Evolutionary conservation across 2,797 vertebrate species (phyloP).

Genomic region (Rhodeus uyekii): DNA sequence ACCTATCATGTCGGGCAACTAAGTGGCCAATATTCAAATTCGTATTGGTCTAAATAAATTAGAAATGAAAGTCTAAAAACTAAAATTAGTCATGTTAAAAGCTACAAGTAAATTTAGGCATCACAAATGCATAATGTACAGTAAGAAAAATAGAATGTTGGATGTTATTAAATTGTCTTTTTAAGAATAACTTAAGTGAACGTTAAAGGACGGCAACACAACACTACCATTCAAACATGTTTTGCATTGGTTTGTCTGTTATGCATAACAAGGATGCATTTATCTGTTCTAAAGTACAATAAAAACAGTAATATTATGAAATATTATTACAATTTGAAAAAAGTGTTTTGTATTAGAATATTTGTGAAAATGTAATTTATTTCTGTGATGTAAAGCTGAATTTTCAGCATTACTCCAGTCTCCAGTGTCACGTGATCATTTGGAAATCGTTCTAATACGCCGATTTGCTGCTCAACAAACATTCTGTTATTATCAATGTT

Average conservation of each 20-base stretch:
- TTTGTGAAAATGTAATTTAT: not conserved
- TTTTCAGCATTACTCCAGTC: not conserved
- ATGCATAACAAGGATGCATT: not conserved
- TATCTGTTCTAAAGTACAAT: not conserved
- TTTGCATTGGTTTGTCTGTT: not conserved
- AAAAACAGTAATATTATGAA: not conserved
- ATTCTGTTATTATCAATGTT: not conserved
- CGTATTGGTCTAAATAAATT: not conserved
- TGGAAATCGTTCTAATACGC: not conserved
- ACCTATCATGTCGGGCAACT: not conserved
- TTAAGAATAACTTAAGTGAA: not conserved
- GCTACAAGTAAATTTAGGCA: not conserved
- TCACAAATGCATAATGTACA: not conserved
- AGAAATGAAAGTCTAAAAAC: not conserved
- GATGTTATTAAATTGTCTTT: not conserved
- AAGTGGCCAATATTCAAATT: not conserved
- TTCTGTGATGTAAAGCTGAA: not conserved
- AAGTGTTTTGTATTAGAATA: not conserved
- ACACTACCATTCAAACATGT: not conserved
- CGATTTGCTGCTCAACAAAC: not conserved
- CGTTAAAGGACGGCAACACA: not conserved
- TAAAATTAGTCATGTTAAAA: not conserved
- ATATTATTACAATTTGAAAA: not conserved
- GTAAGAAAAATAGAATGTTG: not conserved
- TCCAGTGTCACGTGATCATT: not conserved